Evolutionary conservation across 2,888 invertebrate species (phyloP).

Genomic region (Cataglyphis cursor): DNA sequence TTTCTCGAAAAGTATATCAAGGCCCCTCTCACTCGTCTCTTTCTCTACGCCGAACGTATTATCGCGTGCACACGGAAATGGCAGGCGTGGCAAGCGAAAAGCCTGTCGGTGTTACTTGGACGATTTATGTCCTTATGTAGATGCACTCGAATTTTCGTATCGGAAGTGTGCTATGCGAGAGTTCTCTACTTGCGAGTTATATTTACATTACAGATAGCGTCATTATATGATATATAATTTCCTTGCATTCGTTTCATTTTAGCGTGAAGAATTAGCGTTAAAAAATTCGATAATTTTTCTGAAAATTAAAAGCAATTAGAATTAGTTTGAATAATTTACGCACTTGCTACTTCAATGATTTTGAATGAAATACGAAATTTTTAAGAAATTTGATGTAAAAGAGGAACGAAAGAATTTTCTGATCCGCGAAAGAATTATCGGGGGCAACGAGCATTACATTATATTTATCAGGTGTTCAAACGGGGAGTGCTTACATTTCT

Average conservation of each 20-base stretch:
- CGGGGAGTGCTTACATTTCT: background rate
- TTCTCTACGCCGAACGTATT: conserved; percentile 29
- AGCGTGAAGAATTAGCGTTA: too few relatives aligned
- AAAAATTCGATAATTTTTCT: background rate
- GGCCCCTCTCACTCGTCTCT: background rate
- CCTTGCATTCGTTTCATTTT: background rate
- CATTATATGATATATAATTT: background rate
- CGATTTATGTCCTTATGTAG: conserved; percentile 36
- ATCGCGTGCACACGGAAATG: conserved; percentile 50
- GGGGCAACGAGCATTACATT: conserved; percentile 18
- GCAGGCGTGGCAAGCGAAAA: conserved; percentile 49
- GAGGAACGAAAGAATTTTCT: background rate
- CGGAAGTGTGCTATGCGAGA: background rate
- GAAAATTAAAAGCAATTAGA: background rate
- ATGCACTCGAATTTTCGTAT: conserved; percentile 30
- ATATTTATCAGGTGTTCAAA: conserved; percentile 16
- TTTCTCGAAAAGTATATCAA: conserved; percentile 52
- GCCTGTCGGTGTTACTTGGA: conserved; percentile 15
- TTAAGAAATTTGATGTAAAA: background rate
- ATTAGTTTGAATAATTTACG: background rate
- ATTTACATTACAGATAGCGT: background rate
- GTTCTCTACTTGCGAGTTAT: background rate
- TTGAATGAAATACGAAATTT: background rate
- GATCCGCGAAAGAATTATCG: conserved; percentile 13
- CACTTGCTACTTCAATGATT: background rate